Percentiles rank a stretch among this genome's conserved stretches.
phyloP scores from a whole-genome alignment of 2,888 invertebrate species.

The Chymomyza procnemis region DNA sequence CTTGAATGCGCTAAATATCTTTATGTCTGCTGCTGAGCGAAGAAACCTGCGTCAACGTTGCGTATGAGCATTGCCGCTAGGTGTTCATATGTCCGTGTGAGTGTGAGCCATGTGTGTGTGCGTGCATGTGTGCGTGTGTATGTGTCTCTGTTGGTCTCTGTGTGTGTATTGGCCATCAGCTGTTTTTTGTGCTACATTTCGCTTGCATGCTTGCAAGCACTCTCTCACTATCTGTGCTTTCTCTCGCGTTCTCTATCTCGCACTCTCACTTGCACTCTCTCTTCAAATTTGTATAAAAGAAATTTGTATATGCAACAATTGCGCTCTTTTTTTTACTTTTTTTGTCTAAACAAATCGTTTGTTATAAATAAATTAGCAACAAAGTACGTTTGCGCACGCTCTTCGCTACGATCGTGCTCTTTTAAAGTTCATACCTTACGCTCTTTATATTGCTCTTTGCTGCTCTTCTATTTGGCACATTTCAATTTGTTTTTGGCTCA shows the following conservation, averaged over 20 bases:
- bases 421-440: not conserved
- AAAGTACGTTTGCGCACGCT: slow-evolving; percentile 16
- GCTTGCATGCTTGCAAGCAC: not conserved
- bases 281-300: slow-evolving; percentile 31
- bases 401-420: slow-evolving; percentile 16
- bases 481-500: slow-evolving; percentile 10
- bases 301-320: not conserved
- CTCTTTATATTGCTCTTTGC: not conserved
- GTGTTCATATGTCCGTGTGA: slow-evolving; percentile 20
- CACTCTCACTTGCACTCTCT: not conserved
- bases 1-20: not conserved
- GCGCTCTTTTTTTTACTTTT: slow-evolving; percentile 36
- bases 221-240: slow-evolving; percentile 1
- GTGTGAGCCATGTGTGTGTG: not conserved
- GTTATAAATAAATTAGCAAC: slow-evolving; percentile 53
- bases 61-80: slow-evolving; percentile 54
- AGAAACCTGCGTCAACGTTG: slow-evolving; percentile 38
- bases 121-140: too few species aligned
- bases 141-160: not conserved
- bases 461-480: slow-evolving; percentile 18
- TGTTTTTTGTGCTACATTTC: slow-evolving; percentile 60
- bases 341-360: slow-evolving; percentile 33
- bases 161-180: slow-evolving; percentile 37
- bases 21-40: not conserved
- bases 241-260: slow-evolving; percentile 3